Percentiles rank a stretch among this genome's conserved stretches.
These are phyloP conservation scores for Pterocles orientalis DNA, from an alignment of 2,113 vertebrate species.

Conservation along the genomic window DNA sequence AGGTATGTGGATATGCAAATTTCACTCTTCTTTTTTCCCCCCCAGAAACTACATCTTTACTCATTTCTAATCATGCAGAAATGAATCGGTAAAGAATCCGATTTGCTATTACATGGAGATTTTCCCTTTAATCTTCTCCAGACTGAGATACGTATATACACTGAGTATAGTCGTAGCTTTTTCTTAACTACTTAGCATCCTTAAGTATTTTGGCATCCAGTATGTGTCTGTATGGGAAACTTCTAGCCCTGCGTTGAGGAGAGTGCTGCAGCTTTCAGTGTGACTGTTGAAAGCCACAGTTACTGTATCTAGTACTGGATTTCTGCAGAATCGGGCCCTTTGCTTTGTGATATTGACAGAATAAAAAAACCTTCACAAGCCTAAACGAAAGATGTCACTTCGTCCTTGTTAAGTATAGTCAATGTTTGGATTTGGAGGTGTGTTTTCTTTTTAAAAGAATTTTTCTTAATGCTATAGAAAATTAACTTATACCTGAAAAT, in stretches of 20 bases:
- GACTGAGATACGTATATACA: neutral
- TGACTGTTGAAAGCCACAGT: neutral
- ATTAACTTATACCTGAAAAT: neutral
- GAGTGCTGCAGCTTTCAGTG: neutral
- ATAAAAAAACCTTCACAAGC: neutral
- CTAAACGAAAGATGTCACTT: neutral
- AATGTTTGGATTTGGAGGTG: neutral
- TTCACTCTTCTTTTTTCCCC: fast-evolving
- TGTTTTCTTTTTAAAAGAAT: neutral
- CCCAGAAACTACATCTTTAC: neutral
- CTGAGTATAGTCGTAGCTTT: neutral
- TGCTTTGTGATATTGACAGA: neutral
- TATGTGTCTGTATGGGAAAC: neutral
- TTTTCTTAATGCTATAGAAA: neutral
- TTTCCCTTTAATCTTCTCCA: neutral
- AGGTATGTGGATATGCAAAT: constrained; percentile 74
- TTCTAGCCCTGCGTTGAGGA: neutral
- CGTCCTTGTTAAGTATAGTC: neutral
- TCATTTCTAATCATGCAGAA: neutral
- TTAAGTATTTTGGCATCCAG: neutral
- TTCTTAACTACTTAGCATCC: neutral
- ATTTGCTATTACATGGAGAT: neutral
- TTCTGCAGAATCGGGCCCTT: neutral
- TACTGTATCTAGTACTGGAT: neutral
- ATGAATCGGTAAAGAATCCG: neutral